phyloP scores from a whole-genome alignment of 2,888 invertebrate species.

The Osmoderma eremita region DNA sequence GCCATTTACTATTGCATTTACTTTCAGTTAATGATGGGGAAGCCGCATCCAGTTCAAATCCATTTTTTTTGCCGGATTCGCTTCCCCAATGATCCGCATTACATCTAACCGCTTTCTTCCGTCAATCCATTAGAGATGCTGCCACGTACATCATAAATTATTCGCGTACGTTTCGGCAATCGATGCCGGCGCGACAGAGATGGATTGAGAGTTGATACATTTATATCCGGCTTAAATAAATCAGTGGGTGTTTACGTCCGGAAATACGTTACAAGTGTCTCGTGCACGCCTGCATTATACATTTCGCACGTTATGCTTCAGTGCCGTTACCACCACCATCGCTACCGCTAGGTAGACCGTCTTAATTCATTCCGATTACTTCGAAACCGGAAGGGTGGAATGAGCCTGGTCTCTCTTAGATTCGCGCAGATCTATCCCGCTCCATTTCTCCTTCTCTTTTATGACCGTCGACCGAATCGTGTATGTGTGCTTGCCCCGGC shows the following conservation, averaged over 20 bases:
- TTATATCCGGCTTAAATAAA: slow-evolving; percentile 40
- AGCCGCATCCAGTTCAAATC: too few species aligned
- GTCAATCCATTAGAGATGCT: slow-evolving; percentile 41
- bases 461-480: slow-evolving; percentile 12
- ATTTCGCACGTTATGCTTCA: slow-evolving; percentile 23
- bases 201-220: slow-evolving; percentile 34
- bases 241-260: slow-evolving; percentile 41
- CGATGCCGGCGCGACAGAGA: slow-evolving; percentile 24
- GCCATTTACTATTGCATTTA: too few species aligned
- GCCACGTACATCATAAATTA: slow-evolving; percentile 38
- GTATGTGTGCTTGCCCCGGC: slow-evolving; percentile 43
- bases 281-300: slow-evolving; percentile 38
- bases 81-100: slow-evolving; percentile 12
- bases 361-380: slow-evolving; percentile 27
- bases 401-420: too few species aligned
- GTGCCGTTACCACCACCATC: not conserved
- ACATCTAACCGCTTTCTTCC: slow-evolving; percentile 24
- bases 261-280: slow-evolving; percentile 42
- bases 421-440: not conserved
- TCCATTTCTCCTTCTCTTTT: slow-evolving; percentile 7
- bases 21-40: too few species aligned
- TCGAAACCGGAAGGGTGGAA: not conserved
- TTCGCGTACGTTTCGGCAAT: slow-evolving; percentile 24
- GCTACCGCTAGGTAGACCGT: not conserved
- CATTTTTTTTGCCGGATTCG: slow-evolving; percentile 14